phyloP scores from a whole-genome alignment of 2,797 vertebrate species.

The Lithobates pipiens region DNA sequence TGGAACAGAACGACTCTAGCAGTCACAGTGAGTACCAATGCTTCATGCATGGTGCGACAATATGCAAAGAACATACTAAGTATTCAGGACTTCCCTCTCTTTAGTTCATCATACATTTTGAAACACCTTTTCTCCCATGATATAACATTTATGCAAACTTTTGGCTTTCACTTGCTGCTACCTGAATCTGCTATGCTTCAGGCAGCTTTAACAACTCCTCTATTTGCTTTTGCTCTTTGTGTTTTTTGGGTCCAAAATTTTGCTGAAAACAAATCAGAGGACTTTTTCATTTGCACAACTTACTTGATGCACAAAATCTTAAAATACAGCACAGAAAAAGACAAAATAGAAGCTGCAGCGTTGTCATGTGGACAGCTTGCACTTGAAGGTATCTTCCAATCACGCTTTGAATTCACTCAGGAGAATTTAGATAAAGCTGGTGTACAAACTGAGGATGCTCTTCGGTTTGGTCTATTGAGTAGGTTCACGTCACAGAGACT shows the following conservation, averaged over 20 bases:
- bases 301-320: slow-evolving; percentile 38
- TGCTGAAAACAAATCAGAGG: neutral
- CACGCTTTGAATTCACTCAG: slow-evolving; percentile 64
- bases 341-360: slow-evolving; percentile 41
- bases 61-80: slow-evolving; percentile 59
- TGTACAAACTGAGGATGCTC: slow-evolving; percentile 53
- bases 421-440: slow-evolving; percentile 63
- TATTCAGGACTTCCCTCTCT: slow-evolving; percentile 63
- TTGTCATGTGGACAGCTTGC: slow-evolving; percentile 66
- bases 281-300: slow-evolving; percentile 35
- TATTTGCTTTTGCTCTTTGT: slow-evolving; percentile 50
- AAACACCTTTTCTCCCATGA: slow-evolving; percentile 59
- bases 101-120: slow-evolving; percentile 63
- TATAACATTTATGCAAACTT: neutral
- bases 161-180: neutral
- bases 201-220: slow-evolving; percentile 53
- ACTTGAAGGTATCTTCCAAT: slow-evolving; percentile 63
- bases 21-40: slow-evolving; percentile 59
- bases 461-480: slow-evolving; percentile 64
- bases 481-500: slow-evolving; percentile 70
- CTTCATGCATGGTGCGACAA: slow-evolving; percentile 45
- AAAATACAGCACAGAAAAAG: slow-evolving; percentile 12
- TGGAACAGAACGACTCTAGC: slow-evolving; percentile 61
- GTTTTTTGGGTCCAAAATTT: slow-evolving; percentile 49
- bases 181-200: slow-evolving; percentile 4